phyloP scores from a whole-genome alignment of 2,888 invertebrate species.

The Halictus ligatus region DNA sequence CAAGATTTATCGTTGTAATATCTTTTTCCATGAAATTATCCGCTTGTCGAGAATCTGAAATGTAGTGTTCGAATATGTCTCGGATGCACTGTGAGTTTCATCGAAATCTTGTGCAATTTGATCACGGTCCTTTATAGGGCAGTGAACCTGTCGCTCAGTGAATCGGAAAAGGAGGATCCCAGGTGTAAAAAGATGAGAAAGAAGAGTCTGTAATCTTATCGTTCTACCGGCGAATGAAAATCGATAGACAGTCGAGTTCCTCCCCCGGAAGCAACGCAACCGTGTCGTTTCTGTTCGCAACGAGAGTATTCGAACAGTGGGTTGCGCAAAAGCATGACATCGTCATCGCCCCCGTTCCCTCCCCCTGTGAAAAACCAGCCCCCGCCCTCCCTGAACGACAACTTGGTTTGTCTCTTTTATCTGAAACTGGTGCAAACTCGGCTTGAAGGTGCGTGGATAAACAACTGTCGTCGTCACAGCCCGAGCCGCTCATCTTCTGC shows the following conservation, averaged over 20 bases:
- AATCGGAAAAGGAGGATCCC: not conserved
- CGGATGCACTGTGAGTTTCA: not conserved
- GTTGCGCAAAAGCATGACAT: not conserved
- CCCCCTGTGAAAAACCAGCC: not conserved
- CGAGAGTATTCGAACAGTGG: not conserved
- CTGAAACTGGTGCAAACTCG: slow-evolving; percentile 87
- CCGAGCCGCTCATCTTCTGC: slow-evolving; percentile 93
- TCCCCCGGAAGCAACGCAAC: not conserved
- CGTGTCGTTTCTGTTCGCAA: not conserved
- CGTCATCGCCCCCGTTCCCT: not conserved
- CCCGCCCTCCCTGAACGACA: slow-evolving; percentile 27
- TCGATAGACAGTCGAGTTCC: slow-evolving; percentile 1
- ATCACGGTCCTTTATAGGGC: not conserved
- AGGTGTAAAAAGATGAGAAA: not conserved
- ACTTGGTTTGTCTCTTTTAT: slow-evolving; percentile 48
- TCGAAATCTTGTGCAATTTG: not conserved
- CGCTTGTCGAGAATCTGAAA: too few relatives aligned
- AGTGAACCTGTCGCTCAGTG: not conserved
- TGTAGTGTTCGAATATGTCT: too few relatives aligned
- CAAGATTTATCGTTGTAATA: too few relatives aligned
- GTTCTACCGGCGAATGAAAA: slow-evolving; percentile 4
- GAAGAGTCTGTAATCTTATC: not conserved
- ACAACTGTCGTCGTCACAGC: slow-evolving; percentile 89
- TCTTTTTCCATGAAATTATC: too few relatives aligned
- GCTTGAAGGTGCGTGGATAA: slow-evolving; percentile 92